Conservation (phyloP, 2,113 vertebrate genomes). For the Sprattus sprattus region DNA sequence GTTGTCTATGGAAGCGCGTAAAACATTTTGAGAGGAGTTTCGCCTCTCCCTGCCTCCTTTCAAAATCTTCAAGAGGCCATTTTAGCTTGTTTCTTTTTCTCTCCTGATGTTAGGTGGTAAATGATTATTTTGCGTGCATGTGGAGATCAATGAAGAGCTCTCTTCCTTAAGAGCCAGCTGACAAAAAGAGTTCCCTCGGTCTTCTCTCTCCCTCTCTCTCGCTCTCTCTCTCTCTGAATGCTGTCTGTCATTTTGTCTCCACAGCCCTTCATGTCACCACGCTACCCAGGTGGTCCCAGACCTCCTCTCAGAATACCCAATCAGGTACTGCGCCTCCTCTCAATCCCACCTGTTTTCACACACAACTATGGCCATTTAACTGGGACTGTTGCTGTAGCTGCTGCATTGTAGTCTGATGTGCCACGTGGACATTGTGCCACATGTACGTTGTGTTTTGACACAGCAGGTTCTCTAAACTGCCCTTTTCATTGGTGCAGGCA, state of each 20-base stretch:
- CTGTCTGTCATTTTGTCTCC: constrained; percentile 49
- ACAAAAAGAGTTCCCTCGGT: neutral
- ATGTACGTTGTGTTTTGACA: neutral
- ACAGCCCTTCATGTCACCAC: constrained; percentile 98
- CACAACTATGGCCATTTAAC: neutral
- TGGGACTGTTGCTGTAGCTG: neutral
- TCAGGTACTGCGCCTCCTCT: constrained; percentile 75
- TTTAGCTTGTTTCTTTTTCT: neutral
- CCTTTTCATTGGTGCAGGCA: constrained; percentile 65
- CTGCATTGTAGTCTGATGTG: neutral
- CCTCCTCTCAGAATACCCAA: constrained; percentile 95
- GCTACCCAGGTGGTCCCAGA: constrained; percentile 95
- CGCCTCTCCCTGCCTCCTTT: neutral
- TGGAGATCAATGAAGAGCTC: neutral
- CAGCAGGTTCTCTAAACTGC: neutral
- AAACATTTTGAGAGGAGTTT: neutral
- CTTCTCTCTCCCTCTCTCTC: neutral
- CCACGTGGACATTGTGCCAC: neutral
- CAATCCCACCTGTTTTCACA: neutral
- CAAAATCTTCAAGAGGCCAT: neutral
- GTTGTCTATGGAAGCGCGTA: neutral
- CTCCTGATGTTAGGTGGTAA: neutral
- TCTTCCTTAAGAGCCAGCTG: neutral
- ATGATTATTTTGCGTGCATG: neutral
- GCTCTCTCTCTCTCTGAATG: constrained; percentile 6